These are phyloP conservation scores for Spea hammondii DNA, from an alignment of 2,797 vertebrate genomes.

Conservation along the genomic window DNA sequence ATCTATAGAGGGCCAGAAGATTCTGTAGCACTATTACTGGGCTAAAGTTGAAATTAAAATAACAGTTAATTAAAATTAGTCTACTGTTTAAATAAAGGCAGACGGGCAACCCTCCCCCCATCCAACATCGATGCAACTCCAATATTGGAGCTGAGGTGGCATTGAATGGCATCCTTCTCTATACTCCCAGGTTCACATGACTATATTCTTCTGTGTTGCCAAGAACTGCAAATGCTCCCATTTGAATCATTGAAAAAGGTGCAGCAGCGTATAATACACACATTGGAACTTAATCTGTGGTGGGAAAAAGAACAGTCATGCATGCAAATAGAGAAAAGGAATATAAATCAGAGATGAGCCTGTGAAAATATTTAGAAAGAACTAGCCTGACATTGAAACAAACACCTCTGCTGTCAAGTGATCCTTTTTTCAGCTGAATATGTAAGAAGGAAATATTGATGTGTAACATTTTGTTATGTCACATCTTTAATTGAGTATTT, in stretches of 20 bases:
- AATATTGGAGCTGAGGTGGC: neutral
- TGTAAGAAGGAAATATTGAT: neutral
- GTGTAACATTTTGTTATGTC: neutral
- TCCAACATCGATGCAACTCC: too few relatives aligned
- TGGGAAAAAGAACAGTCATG: conserved; percentile 13
- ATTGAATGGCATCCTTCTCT: neutral
- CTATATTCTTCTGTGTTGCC: neutral
- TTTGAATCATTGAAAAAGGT: neutral
- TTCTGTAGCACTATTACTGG: too few relatives aligned
- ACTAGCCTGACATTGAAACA: neutral
- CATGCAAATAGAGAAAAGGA: neutral
- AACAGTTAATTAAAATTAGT: too few relatives aligned
- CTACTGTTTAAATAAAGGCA: too few relatives aligned
- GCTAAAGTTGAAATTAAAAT: too few relatives aligned
- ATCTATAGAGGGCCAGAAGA: too few relatives aligned
- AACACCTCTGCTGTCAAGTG: neutral
- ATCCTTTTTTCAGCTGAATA: neutral
- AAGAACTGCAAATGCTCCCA: neutral
- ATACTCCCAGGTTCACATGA: neutral
- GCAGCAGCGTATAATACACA: neutral
- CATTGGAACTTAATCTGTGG: conserved; percentile 2
- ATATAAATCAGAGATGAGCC: neutral
- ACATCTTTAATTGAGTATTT: neutral
- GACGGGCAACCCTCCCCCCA: too few relatives aligned
- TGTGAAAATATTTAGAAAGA: conserved; percentile 8